Conservation (phyloP, 2,113 vertebrate genomes). For the Aspidoscelis tigris region DNA sequence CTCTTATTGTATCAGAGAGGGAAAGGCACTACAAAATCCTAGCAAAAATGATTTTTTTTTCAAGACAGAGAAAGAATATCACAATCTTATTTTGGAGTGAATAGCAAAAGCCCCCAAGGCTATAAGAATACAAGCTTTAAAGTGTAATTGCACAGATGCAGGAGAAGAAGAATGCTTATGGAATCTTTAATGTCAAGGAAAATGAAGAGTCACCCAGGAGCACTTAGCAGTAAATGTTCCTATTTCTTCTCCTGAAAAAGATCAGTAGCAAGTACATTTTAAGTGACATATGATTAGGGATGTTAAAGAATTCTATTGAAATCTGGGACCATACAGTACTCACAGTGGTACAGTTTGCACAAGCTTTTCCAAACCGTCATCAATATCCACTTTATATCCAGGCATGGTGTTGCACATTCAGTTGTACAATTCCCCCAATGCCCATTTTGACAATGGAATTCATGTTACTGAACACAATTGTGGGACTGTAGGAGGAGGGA, state of each 20-base stretch:
- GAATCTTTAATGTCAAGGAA: constrained; percentile 29
- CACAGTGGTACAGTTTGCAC: too few relatives aligned
- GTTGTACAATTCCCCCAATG: too few relatives aligned
- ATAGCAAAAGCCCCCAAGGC: constrained; percentile 19
- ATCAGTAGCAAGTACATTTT: not conserved
- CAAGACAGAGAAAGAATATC: constrained; percentile 31
- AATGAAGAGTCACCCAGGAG: constrained; percentile 5
- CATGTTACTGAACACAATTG: too few relatives aligned
- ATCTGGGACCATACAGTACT: too few relatives aligned
- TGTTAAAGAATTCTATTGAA: too few relatives aligned
- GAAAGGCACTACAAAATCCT: constrained; percentile 33
- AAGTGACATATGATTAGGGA: not conserved
- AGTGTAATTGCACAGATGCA: constrained; percentile 39
- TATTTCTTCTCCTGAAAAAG: not conserved
- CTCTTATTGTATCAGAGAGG: constrained; percentile 17
- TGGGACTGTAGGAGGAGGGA: too few relatives aligned
- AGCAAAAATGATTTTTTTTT: constrained; percentile 30
- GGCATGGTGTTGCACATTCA: too few relatives aligned
- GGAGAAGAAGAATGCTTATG: constrained; percentile 18
- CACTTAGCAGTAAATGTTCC: not conserved
- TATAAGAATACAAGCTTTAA: constrained; percentile 5
- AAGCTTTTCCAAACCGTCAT: too few relatives aligned
- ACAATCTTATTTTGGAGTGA: constrained; percentile 32
- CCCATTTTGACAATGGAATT: too few relatives aligned
- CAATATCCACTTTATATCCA: too few relatives aligned